Evolutionary conservation across 2,113 vertebrate genomes (phyloP).

Genomic region (Lontra canadensis): DNA sequence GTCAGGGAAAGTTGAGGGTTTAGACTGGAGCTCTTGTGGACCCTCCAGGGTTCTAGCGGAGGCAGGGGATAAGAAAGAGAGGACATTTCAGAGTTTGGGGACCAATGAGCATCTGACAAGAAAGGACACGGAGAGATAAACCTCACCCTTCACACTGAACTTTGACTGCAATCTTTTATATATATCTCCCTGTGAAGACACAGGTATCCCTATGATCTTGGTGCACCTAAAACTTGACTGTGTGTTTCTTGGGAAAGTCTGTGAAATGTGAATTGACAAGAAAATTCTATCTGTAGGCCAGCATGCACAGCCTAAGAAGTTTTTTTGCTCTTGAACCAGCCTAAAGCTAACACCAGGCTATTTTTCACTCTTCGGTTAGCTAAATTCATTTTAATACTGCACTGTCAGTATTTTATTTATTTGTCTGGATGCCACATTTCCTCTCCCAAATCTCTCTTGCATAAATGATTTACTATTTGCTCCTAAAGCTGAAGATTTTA

Average conservation of each 20-base stretch:
- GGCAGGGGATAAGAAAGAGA: background rate
- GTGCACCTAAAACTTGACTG: background rate
- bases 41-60: background rate
- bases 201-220: background rate
- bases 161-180: background rate
- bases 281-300: conserved; percentile 36
- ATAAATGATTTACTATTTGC: conserved; percentile 79
- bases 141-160: background rate
- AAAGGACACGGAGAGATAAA: background rate
- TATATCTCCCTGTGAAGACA: background rate
- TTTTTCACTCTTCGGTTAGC: conserved; percentile 55
- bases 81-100: background rate
- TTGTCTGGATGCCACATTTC: conserved; percentile 67
- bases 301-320: background rate
- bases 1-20: conserved; percentile 26
- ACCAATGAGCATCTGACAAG: background rate
- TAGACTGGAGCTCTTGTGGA: background rate
- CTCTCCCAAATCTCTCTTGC: conserved; percentile 72
- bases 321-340: conserved; percentile 39
- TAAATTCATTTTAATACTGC: conserved; percentile 77
- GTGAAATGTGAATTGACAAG: background rate
- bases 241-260: background rate
- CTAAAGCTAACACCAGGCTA: conserved; percentile 40
- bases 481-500: conserved; percentile 71
- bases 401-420: conserved; percentile 77